A percentile compares a stretch with the other conserved stretches of the same genome.
Evolutionary conservation across 2,113 vertebrate species (phyloP).

Genomic region (Oreochromis spilurus): DNA sequence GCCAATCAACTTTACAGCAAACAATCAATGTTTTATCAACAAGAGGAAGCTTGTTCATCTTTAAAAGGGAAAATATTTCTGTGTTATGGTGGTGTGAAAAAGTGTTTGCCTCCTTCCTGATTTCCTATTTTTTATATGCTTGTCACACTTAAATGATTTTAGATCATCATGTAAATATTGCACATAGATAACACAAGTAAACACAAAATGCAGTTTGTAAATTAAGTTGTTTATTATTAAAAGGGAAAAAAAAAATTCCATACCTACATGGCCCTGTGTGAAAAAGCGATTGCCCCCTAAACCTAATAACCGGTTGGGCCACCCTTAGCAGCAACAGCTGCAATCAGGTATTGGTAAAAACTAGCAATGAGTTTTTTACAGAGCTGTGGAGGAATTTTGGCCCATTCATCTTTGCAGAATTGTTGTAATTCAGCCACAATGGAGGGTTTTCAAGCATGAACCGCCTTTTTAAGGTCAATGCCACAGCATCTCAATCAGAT

Average conservation of each 20-base stretch:
- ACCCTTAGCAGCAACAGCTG: neutral
- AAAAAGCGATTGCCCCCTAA: neutral
- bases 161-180: neutral
- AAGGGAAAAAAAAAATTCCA: neutral
- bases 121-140: neutral
- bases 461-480: neutral
- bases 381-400: neutral
- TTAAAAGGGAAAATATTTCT: neutral
- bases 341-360: neutral
- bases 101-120: neutral
- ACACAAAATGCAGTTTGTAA: neutral
- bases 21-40: fast-evolving
- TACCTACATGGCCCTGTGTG: fast-evolving
- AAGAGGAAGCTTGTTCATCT: neutral
- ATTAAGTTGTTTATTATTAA: neutral
- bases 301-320: neutral
- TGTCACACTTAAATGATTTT: neutral
- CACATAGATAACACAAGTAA: fast-evolving
- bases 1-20: neutral
- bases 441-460: neutral
- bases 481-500: neutral
- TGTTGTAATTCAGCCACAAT: neutral
- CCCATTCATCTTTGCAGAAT: neutral
- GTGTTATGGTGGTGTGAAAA: neutral
- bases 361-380: neutral